Evolutionary conservation across 2,888 invertebrate species (phyloP), one percentile per base, ranked within the genome.

Genomic region (Drosophila koepferae): DNA sequence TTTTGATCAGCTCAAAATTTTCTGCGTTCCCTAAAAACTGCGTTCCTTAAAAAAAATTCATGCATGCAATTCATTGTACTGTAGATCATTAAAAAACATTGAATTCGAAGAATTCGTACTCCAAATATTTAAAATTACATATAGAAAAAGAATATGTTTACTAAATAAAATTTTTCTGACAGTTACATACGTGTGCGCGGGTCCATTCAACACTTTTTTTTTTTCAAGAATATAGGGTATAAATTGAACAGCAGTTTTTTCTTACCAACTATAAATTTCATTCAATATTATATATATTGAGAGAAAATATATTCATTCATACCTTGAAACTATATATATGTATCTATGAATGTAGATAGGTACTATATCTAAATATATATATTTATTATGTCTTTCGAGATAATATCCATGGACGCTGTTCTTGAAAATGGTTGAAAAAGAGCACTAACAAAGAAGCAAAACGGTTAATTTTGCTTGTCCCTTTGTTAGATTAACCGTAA

Each of bases 401-500:
- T 18, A 18, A 18, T 49, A 5, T 2, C 9, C n/a, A n/a, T 31
- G 12, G n/a, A n/a, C n/a, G n/a, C 3, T 10, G 10, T 31, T n/a
- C 12, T 49, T 18, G 28, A n/a, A 49, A 31, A 49, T 7, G 2
- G 6, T 18, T 31, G 2, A 28, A 9, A 48, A 16, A 28, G 23
- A 48, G 9, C 28, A 28, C n/a, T 16, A 31, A 1, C 10, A 49
- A n/a, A 49, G 49, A 49, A 49, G 28, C 49, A 31, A 18, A 18
- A 16, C 23, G 23, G 14, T 23, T 23, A 7, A 23, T 46, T 46
- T 8, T 8, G 46, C 7, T 51, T 4, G 62, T 4, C 10, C 14
- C 23, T 14, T 40, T 61, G 46, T 60, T 59, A 56, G 55, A n/a
- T 10, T 60, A 60, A 63, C 34, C 43, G 23, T 34, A 41, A 14